Conservation (phyloP, 2,113 vertebrate genomes). For the Mystacornis crossleyi region DNA sequence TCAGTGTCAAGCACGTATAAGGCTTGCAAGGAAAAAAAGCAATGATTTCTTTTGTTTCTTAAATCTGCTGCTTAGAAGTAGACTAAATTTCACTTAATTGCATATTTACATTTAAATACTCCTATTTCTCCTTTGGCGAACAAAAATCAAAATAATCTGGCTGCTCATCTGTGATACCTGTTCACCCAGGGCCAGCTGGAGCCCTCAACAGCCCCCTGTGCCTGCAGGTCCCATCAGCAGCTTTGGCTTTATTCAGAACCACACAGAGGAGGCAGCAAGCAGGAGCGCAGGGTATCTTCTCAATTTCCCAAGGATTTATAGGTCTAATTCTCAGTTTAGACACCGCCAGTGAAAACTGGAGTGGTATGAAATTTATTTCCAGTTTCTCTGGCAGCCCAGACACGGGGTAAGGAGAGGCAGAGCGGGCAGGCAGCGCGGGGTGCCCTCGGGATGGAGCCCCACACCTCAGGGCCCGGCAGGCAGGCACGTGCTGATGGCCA, state of each 20-base stretch:
- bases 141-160: not conserved
- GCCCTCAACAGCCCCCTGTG: not conserved
- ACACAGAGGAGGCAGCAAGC: not conserved
- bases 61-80: conserved; percentile 7
- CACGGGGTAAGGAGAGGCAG: not conserved
- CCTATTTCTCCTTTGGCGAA: not conserved
- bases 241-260: not conserved
- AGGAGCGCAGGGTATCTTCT: not conserved
- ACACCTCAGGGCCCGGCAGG: not conserved
- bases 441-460: not conserved
- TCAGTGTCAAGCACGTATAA: not conserved
- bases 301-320: not conserved
- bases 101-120: conserved; percentile 31
- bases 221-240: not conserved
- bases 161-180: conserved; percentile 23
- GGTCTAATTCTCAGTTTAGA: not conserved
- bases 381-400: not conserved
- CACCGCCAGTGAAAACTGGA: not conserved
- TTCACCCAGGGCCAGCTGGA: not conserved
- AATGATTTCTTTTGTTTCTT: conserved; percentile 22
- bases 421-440: not conserved
- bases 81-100: conserved; percentile 25
- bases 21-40: not conserved
- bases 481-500: not conserved
- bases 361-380: not conserved